These are phyloP conservation scores for Yasuhikotakia modesta DNA, from an alignment of 2,797 vertebrate species.

Conservation along the genomic window DNA sequence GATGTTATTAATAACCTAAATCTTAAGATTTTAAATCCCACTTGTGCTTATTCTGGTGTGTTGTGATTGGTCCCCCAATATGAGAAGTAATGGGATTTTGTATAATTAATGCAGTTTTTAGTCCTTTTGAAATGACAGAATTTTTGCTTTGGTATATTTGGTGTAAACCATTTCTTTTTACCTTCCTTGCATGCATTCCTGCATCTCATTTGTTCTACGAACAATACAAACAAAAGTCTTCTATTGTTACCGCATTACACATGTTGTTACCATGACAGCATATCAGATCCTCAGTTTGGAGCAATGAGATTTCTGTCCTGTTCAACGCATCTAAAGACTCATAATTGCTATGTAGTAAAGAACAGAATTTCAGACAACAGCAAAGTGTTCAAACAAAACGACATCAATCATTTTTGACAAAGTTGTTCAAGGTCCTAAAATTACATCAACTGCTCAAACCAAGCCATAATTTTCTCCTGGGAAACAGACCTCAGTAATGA, in stretches of 20 bases:
- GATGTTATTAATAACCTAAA: neutral
- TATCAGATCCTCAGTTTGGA: neutral
- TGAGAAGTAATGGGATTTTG: neutral
- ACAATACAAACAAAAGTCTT: neutral
- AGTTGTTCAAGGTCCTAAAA: neutral
- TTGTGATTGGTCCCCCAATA: neutral
- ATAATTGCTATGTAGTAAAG: slow-evolving; percentile 1
- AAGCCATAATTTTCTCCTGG: neutral
- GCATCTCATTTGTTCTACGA: neutral
- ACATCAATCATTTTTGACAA: neutral
- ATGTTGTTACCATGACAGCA: slow-evolving; percentile 4
- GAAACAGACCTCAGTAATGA: neutral
- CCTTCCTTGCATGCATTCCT: neutral
- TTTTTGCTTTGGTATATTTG: neutral
- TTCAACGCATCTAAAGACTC: neutral
- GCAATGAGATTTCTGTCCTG: neutral
- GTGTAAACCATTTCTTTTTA: neutral
- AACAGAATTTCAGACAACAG: neutral
- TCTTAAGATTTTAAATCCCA: neutral
- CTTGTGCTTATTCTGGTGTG: neutral
- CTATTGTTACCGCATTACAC: neutral
- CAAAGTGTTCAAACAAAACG: neutral
- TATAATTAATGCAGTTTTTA: neutral
- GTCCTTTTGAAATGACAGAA: neutral
- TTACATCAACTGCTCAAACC: too few relatives aligned